These are phyloP conservation scores for Mormyrops boulengeri DNA, from an alignment of 2,797 vertebrate species.

Conservation along the genomic window DNA sequence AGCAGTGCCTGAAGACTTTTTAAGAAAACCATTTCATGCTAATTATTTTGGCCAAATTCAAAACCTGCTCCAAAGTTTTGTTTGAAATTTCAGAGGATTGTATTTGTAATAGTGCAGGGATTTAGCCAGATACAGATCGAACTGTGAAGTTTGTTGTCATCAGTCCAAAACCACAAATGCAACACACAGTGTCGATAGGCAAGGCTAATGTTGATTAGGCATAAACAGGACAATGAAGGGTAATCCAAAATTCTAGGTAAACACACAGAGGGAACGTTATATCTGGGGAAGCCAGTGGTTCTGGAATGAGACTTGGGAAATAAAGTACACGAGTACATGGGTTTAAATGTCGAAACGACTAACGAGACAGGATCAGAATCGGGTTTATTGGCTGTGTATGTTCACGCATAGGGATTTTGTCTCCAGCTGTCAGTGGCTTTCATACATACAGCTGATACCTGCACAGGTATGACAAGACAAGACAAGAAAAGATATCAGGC, in stretches of 20 bases:
- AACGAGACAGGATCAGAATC: background rate
- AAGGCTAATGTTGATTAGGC: background rate
- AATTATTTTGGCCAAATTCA: background rate
- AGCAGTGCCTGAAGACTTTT: background rate
- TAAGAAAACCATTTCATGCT: background rate
- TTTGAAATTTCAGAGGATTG: background rate
- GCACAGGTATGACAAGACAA: background rate
- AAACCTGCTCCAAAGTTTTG: background rate
- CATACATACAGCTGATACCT: background rate
- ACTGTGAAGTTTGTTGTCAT: background rate
- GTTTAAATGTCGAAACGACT: background rate
- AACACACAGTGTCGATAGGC: background rate
- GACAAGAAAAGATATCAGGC: background rate
- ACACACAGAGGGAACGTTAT: background rate
- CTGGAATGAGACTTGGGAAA: no score
- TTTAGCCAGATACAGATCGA: background rate
- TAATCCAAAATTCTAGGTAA: background rate
- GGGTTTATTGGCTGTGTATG: background rate
- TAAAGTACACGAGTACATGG: background rate
- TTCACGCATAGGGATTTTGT: background rate
- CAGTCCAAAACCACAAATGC: background rate
- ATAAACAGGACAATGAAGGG: background rate
- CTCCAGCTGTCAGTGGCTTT: background rate
- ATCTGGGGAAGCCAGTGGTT: background rate
- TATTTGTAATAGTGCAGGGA: background rate